A percentile compares a stretch with the other conserved stretches of the same genome.
These are phyloP conservation scores for Ianthella basta DNA, from an alignment of 37 sponge, comb jelly and placozoan genomes.

Conservation along the genomic window DNA sequence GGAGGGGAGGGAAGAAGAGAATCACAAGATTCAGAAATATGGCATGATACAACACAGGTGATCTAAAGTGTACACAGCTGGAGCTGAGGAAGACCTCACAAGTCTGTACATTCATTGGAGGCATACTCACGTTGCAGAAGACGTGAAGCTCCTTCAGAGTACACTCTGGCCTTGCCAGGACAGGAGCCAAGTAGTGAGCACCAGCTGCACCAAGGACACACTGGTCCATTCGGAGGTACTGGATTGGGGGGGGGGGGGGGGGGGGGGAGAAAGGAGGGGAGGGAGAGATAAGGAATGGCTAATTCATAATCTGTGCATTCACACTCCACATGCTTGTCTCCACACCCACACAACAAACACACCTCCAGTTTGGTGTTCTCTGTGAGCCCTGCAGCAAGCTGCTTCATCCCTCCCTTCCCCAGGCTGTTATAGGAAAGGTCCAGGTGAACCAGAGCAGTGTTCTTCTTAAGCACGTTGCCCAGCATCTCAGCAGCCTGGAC, in stretches of 20 bases:
- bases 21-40: too few relatives aligned
- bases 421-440: slow-evolving; percentile 45
- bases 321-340: too few relatives aligned
- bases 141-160: slow-evolving; percentile 42
- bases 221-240: slow-evolving; percentile 45
- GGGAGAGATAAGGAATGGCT: too few relatives aligned
- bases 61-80: too few relatives aligned
- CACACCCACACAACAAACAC: too few relatives aligned
- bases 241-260: not conserved
- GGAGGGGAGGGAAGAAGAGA: too few relatives aligned
- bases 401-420: slow-evolving; percentile 45
- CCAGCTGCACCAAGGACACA: slow-evolving; percentile 56
- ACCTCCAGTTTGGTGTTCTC: slow-evolving; percentile 50
- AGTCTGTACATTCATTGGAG: too few relatives aligned
- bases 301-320: too few relatives aligned
- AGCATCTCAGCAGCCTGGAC: slow-evolving; percentile 26
- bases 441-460: slow-evolving; percentile 42
- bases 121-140: slow-evolving; percentile 58
- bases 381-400: slow-evolving; percentile 45
- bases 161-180: slow-evolving; percentile 45
- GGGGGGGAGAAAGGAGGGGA: too few relatives aligned
- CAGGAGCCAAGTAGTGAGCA: slow-evolving; percentile 47
- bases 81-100: too few relatives aligned
- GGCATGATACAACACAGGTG: too few relatives aligned
- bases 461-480: slow-evolving; percentile 26